Evolutionary conservation across 2,113 vertebrate species (phyloP).

Genomic region (Caracal caracal): DNA sequence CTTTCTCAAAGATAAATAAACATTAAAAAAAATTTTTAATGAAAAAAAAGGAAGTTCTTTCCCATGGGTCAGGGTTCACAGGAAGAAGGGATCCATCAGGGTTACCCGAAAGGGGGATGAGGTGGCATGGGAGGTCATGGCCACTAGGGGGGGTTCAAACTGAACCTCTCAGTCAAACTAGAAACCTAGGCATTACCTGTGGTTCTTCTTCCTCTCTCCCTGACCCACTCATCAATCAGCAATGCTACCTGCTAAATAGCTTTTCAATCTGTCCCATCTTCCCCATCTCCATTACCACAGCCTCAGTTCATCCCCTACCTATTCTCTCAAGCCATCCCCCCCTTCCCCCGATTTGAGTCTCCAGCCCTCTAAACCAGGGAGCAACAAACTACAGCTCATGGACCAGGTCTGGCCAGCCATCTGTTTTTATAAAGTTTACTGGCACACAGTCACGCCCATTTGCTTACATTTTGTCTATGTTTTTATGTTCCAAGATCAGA

Average conservation of each 20-base stretch:
- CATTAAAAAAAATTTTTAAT: no score
- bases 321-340: not conserved
- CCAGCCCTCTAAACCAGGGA: not conserved
- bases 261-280: not conserved
- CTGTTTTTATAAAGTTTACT: not conserved
- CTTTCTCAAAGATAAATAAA: no score
- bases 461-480: not conserved
- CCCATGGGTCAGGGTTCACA: not conserved
- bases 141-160: not conserved
- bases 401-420: not conserved
- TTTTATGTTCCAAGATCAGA: not conserved
- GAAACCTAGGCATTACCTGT: not conserved
- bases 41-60: not conserved
- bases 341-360: rapidly evolving
- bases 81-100: not conserved
- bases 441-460: not conserved
- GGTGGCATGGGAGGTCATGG: not conserved
- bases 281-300: not conserved
- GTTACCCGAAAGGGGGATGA: not conserved
- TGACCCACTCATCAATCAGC: not conserved
- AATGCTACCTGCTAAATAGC: not conserved
- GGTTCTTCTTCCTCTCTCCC: not conserved
- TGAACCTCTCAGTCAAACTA: not conserved
- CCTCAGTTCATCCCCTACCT: not conserved
- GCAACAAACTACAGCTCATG: not conserved